Evolutionary conservation across 2,113 vertebrate species (phyloP).

Genomic region (Gasterosteus nipponicus): DNA sequence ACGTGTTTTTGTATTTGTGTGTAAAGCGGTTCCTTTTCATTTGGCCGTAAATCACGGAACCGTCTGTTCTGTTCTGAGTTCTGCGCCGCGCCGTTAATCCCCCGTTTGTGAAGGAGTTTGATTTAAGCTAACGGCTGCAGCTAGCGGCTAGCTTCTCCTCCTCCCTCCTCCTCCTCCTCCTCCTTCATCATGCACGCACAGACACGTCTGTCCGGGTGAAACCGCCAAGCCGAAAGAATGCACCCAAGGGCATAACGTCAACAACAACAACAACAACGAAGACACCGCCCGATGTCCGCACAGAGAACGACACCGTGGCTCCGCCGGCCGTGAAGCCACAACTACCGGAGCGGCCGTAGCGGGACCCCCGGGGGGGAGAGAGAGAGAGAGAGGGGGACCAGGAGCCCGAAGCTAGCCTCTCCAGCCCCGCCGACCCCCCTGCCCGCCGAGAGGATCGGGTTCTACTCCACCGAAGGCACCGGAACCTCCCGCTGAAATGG

Average conservation of each 20-base stretch:
- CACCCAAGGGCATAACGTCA: conserved; percentile 35
- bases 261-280: not conserved
- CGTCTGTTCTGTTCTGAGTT: too few relatives aligned
- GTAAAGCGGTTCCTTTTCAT: too few relatives aligned
- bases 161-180: conserved; percentile 2
- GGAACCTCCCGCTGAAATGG: conserved; percentile 73
- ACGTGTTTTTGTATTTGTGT: not conserved
- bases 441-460: conserved; percentile 32
- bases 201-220: conserved; percentile 56
- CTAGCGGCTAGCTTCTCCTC: conserved; percentile 14
- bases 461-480: conserved; percentile 27
- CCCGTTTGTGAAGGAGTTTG: not conserved
- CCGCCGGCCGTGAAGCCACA: conserved; percentile 48
- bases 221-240: conserved; percentile 22
- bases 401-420: conserved; percentile 48
- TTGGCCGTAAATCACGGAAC: too few relatives aligned
- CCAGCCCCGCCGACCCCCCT: conserved; percentile 40
- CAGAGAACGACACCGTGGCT: conserved; percentile 53
- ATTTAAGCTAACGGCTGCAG: not conserved
- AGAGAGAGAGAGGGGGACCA: conserved; percentile 30
- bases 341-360: conserved; percentile 43
- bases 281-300: conserved; percentile 58
- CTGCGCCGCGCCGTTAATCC: not conserved
- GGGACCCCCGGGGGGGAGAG: not conserved
- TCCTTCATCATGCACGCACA: conserved; percentile 60